A percentile compares a stretch with the other conserved stretches of the same genome.
Conservation (phyloP, 2,113 vertebrate species). For the Mystacornis crossleyi region DNA sequence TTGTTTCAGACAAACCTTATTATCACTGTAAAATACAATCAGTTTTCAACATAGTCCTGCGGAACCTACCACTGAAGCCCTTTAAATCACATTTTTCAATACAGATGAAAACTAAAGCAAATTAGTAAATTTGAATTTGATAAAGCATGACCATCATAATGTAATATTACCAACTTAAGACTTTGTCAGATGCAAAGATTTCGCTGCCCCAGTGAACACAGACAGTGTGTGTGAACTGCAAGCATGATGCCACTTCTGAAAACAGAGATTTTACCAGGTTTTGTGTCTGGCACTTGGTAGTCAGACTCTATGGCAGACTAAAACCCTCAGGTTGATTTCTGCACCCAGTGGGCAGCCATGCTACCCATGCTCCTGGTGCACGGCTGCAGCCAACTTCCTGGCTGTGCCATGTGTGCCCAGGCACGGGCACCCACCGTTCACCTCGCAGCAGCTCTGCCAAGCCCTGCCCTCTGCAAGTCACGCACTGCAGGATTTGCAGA, state of each 20-base stretch:
- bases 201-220: not conserved
- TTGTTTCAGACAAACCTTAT: not conserved
- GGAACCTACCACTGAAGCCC: not conserved
- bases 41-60: not conserved
- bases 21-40: not conserved
- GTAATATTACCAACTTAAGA: not conserved
- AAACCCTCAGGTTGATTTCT: not conserved
- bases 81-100: not conserved
- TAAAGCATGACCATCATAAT: not conserved
- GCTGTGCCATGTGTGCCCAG: not conserved
- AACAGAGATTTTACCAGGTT: not conserved
- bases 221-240: not conserved
- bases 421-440: fast-evolving
- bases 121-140: not conserved
- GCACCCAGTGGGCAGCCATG: not conserved
- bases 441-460: not conserved
- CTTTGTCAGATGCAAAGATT: not conserved
- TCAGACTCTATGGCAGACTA: fast-evolving
- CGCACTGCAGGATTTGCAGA: fast-evolving
- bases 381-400: fast-evolving
- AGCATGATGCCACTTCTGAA: not conserved
- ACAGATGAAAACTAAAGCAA: not conserved
- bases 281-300: not conserved
- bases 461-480: not conserved
- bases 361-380: not conserved